phyloP scores from a whole-genome alignment of 2,888 invertebrate species.

The Rhingia campestris region DNA sequence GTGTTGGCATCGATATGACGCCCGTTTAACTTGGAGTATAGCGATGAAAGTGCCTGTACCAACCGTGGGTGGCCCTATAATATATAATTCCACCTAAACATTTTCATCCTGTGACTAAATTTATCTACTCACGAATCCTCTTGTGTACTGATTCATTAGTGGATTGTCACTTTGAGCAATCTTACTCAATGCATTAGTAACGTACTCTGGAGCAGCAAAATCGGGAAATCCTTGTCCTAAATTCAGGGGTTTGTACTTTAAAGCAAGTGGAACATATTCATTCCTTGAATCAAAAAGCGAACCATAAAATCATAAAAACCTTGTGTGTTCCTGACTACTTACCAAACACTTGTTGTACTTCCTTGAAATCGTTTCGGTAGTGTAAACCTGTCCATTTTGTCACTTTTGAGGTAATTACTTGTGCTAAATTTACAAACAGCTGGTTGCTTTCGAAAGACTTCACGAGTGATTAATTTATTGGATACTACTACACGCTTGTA shows the following conservation, averaged over 20 bases:
- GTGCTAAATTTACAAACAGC: constrained; percentile 41
- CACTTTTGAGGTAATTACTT: constrained; percentile 14
- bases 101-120: background rate
- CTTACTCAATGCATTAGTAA: constrained; percentile 89
- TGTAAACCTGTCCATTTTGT: constrained; percentile 81
- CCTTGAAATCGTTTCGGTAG: constrained; percentile 81
- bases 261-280: constrained; percentile 92
- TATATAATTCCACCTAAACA: background rate
- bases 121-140: constrained; percentile 91
- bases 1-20: constrained; percentile 91
- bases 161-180: constrained; percentile 88
- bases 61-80: constrained; percentile 94
- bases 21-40: constrained; percentile 91
- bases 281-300: constrained; percentile 87
- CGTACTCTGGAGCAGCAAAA: constrained; percentile 92
- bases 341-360: constrained; percentile 82
- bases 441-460: constrained; percentile 1
- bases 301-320: background rate
- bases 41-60: constrained; percentile 91
- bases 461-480: constrained; percentile 9
- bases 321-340: constrained; percentile 19
- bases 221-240: constrained; percentile 98
- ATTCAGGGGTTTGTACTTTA: constrained; percentile 94
- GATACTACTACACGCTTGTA: constrained; percentile 1
- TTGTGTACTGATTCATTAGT: constrained; percentile 94